These are phyloP conservation scores for Chamaea fasciata DNA, from an alignment of 2,113 vertebrate species.

Conservation along the genomic window DNA sequence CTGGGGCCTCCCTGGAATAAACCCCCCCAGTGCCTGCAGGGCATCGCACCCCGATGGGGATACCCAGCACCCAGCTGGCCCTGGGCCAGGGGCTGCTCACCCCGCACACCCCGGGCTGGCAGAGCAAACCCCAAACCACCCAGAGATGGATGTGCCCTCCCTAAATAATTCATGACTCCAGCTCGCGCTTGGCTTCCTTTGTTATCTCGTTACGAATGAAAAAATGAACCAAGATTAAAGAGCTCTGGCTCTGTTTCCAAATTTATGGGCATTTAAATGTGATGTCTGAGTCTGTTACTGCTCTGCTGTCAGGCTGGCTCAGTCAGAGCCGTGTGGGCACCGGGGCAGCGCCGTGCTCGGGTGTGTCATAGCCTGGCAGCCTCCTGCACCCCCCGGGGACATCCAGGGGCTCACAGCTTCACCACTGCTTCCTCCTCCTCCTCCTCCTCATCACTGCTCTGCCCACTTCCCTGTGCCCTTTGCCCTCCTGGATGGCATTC, in stretches of 20 bases:
- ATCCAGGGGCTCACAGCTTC: background rate
- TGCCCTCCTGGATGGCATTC: background rate
- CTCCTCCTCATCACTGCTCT: fast-evolving
- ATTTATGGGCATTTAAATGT: constrained; percentile 31
- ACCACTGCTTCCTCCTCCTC: background rate
- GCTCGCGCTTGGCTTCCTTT: background rate
- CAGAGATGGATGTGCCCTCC: background rate
- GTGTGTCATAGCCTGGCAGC: background rate
- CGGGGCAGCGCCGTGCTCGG: fast-evolving
- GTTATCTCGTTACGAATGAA: background rate
- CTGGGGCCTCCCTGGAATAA: background rate
- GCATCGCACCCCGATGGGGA: background rate
- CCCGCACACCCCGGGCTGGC: background rate
- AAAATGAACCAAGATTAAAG: constrained; percentile 37
- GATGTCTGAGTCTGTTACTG: background rate
- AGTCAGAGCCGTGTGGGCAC: background rate
- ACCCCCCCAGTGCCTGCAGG: background rate
- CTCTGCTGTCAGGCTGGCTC: background rate
- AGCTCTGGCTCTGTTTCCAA: constrained; percentile 32
- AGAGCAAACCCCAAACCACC: background rate
- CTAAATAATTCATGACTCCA: background rate
- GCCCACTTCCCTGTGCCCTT: background rate
- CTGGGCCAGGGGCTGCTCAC: background rate
- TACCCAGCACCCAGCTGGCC: background rate
- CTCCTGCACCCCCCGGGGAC: background rate